Evolutionary conservation across 1,140 invertebrate species (phyloP), one percentile per base, ranked within the genome.

Genomic region (Papilio aristodemus): DNA sequence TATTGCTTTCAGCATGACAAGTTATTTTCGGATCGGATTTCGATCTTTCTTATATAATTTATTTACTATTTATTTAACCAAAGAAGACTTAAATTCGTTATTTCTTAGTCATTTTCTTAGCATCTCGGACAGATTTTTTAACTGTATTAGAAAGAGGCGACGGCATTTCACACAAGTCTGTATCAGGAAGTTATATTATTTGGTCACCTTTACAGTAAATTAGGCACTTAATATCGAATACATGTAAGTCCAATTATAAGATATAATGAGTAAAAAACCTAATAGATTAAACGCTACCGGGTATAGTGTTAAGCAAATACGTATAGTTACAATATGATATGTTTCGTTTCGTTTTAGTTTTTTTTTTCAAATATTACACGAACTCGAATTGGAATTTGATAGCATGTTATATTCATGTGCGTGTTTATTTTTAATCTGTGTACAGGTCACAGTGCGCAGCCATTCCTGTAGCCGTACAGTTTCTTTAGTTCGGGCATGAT

Each of bases 401-500:
- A 38, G 36, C 22, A 36, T 9, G 36, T 22, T 19, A 62, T 62
- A 38, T 62, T 22, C 1, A 50, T 63, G 63, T 50, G 63, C 41
- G 39, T 66, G 10, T 32, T 11, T 27, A 66, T 69, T 39, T 66
- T 71, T 58, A 54, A 66, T 89, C 83, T 66, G n/a, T 66, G 50
- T 66, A 66, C 36, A 27, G 60, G 91, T 93, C 95, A 97, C 89
- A 97, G 94, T 73, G 94, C 94, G 89, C 96, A 97, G 37, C 96
- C 96, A 85, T 95, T 95, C 79, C 94, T 93, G 57, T 93, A 93
- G 41, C 96, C 96, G 79, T 96, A 97, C 37, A 97, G 93, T 58
- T 96, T 94, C 82, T 96, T 97, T 50, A 97, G 92, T 91, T 97
- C 96, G 0, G 96, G 96, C 78, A 95, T 94, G 75, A 97, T 97